Evolutionary conservation across 2,113 vertebrate species (phyloP).

Genomic region (Halcyon senegalensis): DNA sequence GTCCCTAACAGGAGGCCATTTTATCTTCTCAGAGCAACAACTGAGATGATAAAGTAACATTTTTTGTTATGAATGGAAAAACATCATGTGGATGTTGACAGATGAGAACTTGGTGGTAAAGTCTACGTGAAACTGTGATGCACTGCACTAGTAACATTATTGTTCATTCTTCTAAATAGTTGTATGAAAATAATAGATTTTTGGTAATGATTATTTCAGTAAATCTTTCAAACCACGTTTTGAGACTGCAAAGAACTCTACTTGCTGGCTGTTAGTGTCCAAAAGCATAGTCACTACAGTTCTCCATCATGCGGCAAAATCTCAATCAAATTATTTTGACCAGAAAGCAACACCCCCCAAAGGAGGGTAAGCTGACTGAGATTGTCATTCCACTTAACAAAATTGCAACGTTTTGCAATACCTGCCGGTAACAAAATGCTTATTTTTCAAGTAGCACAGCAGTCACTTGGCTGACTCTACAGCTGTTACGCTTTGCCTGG

Average conservation of each 20-base stretch:
- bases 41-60: background rate
- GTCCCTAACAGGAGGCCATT: background rate
- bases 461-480: constrained; percentile 19
- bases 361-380: constrained; percentile 9
- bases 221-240: background rate
- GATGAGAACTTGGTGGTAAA: background rate
- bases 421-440: constrained; percentile 22
- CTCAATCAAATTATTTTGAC: constrained; percentile 11
- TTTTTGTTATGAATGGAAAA: background rate
- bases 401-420: constrained; percentile 24
- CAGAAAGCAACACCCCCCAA: constrained; percentile 10
- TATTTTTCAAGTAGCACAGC: constrained; percentile 11
- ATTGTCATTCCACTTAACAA: background rate
- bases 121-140: background rate
- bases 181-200: background rate
- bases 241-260: background rate
- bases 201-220: background rate
- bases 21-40: constrained; percentile 45
- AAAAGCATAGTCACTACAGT: background rate
- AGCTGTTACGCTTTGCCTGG: constrained; percentile 19
- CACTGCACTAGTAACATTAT: background rate
- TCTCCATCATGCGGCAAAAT: background rate
- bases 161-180: background rate
- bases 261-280: background rate
- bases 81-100: background rate